A percentile compares a stretch with the other conserved stretches of the same genome.
These are phyloP conservation scores for Zeuzera pyrina DNA, from an alignment of 2,888 invertebrate species.

Conservation along the genomic window DNA sequence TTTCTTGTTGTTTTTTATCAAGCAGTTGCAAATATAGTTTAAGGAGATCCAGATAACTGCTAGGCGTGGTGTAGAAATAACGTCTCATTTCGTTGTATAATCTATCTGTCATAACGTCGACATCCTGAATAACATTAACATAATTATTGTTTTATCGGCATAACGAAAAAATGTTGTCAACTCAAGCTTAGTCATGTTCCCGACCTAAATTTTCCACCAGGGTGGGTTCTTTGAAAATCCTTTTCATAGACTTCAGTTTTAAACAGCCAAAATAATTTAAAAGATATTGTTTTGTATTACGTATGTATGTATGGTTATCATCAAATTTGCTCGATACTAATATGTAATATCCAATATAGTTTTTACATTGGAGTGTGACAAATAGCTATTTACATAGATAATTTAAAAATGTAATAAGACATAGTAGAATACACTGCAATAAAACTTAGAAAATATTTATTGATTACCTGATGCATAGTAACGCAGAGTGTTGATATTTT, in stretches of 20 bases:
- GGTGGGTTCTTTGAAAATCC: too few species aligned
- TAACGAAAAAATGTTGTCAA: too few species aligned
- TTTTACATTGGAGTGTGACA: background rate
- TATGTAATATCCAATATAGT: too few species aligned
- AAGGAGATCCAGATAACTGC: conserved; percentile 89
- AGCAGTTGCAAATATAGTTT: conserved; percentile 83
- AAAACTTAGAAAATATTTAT: background rate
- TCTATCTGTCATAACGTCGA: conserved; percentile 82
- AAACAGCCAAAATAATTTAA: background rate
- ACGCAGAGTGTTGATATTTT: conserved; percentile 53
- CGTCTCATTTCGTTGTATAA: conserved; percentile 88
- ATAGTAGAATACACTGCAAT: conserved; percentile 1
- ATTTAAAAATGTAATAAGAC: too few species aligned
- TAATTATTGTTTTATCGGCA: too few species aligned
- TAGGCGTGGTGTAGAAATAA: conserved; percentile 92
- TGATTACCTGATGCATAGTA: conserved; percentile 55
- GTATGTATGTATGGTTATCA: too few species aligned
- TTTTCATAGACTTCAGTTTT: too few species aligned
- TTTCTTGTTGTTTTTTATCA: conserved; percentile 78
- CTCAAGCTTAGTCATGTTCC: too few species aligned
- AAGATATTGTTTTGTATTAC: conserved; percentile 1
- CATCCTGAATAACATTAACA: conserved; percentile 70
- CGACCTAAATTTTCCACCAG: too few species aligned
- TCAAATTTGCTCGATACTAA: too few species aligned
- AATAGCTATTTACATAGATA: too few species aligned